Conservation (phyloP, 1,140 invertebrate species). For the Vollenhovia emeryi region DNA sequence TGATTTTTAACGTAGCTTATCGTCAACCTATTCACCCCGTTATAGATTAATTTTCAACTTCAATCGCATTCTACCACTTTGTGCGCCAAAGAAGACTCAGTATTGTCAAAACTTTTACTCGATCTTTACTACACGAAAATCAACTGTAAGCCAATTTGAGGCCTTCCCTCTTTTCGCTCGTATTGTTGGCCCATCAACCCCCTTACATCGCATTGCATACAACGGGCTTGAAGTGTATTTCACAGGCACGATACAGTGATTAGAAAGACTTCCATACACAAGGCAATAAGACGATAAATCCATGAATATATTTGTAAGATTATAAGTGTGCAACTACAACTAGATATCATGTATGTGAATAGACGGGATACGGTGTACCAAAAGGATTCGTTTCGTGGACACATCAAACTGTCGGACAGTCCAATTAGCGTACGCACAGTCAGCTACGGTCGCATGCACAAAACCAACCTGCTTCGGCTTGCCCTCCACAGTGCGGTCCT, state of each 20-base stretch:
- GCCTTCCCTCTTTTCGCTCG: too few relatives aligned
- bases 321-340: slow-evolving; percentile 15
- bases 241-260: background rate
- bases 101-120: too few relatives aligned
- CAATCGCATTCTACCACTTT: too few relatives aligned
- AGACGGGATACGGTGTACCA: background rate
- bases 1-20: too few relatives aligned
- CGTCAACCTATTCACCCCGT: too few relatives aligned
- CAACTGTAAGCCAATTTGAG: too few relatives aligned
- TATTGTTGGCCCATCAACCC: too few relatives aligned
- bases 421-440: background rate
- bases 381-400: slow-evolving; percentile 8
- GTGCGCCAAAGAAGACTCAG: too few relatives aligned
- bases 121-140: too few relatives aligned
- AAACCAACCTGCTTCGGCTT: slow-evolving; percentile 95
- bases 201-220: too few relatives aligned
- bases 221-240: slow-evolving; percentile 13
- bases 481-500: slow-evolving; percentile 93
- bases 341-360: slow-evolving; percentile 11
- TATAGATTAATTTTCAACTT: too few relatives aligned
- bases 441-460: background rate
- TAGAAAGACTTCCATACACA: background rate
- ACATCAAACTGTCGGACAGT: background rate
- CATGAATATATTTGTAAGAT: background rate
- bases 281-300: background rate